phyloP scores from a whole-genome alignment of 2,888 invertebrate genomes.

The Ormyrus rosae region DNA sequence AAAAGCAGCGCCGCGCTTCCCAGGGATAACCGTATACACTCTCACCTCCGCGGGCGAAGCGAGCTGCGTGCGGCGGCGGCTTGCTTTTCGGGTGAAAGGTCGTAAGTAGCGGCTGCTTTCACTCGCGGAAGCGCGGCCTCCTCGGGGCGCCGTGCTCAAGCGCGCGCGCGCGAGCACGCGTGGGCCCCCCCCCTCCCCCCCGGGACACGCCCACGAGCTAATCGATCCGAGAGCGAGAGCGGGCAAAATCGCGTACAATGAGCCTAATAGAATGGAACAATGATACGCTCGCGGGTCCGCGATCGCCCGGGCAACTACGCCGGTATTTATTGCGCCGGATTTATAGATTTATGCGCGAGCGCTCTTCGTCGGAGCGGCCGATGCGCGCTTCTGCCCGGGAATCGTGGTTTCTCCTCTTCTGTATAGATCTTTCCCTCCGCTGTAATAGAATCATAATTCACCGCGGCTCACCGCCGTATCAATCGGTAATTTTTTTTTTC shows the following conservation, averaged over 20 bases:
- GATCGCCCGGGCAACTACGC: too few relatives aligned
- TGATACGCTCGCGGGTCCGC: background rate
- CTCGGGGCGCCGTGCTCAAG: background rate
- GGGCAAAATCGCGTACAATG: conserved; percentile 37
- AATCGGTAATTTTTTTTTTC: too few relatives aligned
- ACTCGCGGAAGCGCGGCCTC: conserved; percentile 58
- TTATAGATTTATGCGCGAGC: too few relatives aligned
- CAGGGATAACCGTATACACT: conserved; percentile 66
- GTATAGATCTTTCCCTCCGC: too few relatives aligned
- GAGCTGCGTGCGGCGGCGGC: conserved; percentile 60
- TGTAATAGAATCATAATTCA: too few relatives aligned
- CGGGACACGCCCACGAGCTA: conserved; percentile 34
- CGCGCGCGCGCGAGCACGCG: background rate
- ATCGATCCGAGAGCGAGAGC: conserved; percentile 25
- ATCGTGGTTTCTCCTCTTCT: too few relatives aligned
- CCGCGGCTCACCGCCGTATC: too few relatives aligned
- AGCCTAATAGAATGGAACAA: conserved; percentile 33
- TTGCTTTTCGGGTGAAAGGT: too few relatives aligned
- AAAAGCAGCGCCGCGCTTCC: conserved; percentile 71
- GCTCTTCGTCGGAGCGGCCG: too few relatives aligned
- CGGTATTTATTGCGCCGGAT: too few relatives aligned
- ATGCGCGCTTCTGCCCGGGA: too few relatives aligned
- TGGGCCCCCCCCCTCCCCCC: too few relatives aligned
- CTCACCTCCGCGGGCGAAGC: conserved; percentile 74
- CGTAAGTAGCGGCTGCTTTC: conserved; percentile 60